These are phyloP conservation scores for Sinotaia quadrata DNA, from an alignment of 2,888 invertebrate species.

Conservation along the genomic window DNA sequence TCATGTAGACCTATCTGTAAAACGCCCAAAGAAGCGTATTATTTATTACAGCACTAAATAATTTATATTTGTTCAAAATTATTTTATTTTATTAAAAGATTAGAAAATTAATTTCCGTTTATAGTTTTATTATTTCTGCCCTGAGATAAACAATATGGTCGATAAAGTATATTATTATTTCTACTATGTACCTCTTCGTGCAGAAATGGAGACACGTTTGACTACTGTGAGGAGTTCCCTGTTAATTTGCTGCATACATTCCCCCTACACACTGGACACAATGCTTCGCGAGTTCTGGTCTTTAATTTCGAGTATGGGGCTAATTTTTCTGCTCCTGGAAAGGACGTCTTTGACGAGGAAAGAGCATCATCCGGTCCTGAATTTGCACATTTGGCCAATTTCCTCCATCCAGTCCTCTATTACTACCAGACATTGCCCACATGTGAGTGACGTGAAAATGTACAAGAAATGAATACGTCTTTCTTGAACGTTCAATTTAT, in stretches of 20 bases:
- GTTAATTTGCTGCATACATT: constrained; percentile 68
- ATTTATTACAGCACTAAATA: too few relatives aligned
- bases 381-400: constrained; percentile 73
- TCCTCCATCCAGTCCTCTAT: constrained; percentile 74
- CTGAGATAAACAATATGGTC: too few relatives aligned
- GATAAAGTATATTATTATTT: too few relatives aligned
- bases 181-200: too few relatives aligned
- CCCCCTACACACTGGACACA: constrained; percentile 63
- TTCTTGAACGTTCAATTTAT: too few relatives aligned
- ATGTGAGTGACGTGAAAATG: constrained; percentile 52
- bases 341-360: constrained; percentile 72
- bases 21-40: too few relatives aligned
- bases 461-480: background rate
- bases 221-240: constrained; percentile 72
- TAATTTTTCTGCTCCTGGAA: constrained; percentile 72
- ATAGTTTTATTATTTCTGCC: too few relatives aligned
- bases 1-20: too few relatives aligned
- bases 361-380: constrained; percentile 71
- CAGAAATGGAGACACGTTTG: constrained; percentile 55
- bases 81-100: too few relatives aligned
- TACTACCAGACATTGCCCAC: constrained; percentile 71
- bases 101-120: too few relatives aligned
- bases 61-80: too few relatives aligned
- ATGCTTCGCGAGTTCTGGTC: constrained; percentile 60
- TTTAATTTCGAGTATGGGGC: constrained; percentile 72